phyloP scores from a whole-genome alignment of 2,888 invertebrate genomes.

The Lingula anatina region DNA sequence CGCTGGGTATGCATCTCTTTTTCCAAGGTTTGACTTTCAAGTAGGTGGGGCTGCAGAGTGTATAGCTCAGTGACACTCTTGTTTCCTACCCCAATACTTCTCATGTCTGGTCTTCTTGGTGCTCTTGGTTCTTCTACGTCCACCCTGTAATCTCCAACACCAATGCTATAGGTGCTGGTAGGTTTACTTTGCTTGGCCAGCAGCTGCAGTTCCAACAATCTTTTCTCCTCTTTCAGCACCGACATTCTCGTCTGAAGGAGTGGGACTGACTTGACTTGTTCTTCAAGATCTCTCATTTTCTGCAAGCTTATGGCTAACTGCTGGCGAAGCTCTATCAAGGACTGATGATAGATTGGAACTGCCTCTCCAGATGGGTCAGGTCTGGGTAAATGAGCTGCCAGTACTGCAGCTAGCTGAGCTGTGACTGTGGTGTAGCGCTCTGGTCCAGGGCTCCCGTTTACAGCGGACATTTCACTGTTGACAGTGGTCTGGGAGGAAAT shows the following conservation, averaged over 20 bases:
- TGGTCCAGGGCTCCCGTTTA: background rate
- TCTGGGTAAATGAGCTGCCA: constrained; percentile 34
- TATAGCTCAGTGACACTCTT: constrained; percentile 21
- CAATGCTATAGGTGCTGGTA: constrained; percentile 27
- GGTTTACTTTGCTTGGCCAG: constrained; percentile 43
- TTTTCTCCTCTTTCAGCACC: constrained; percentile 67
- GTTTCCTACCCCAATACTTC: constrained; percentile 36
- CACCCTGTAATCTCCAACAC: constrained; percentile 31
- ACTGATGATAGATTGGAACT: constrained; percentile 26
- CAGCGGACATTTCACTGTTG: constrained; percentile 21
- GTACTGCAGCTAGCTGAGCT: constrained; percentile 44
- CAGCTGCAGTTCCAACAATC: constrained; percentile 60
- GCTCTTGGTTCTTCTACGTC: constrained; percentile 10
- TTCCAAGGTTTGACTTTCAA: background rate
- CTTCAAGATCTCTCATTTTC: constrained; percentile 71
- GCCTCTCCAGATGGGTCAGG: constrained; percentile 10
- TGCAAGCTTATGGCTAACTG: constrained; percentile 72
- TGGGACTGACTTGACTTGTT: constrained; percentile 74
- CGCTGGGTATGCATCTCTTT: background rate
- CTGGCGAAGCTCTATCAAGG: constrained; percentile 58
- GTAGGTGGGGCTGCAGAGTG: background rate
- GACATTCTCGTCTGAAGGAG: constrained; percentile 57
- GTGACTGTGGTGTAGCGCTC: constrained; percentile 3
- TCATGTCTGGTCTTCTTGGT: constrained; percentile 5
- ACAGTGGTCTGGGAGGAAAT: constrained; percentile 47